phyloP scores from a whole-genome alignment of 2,888 invertebrate species.

The Cheilosia urbana region DNA sequence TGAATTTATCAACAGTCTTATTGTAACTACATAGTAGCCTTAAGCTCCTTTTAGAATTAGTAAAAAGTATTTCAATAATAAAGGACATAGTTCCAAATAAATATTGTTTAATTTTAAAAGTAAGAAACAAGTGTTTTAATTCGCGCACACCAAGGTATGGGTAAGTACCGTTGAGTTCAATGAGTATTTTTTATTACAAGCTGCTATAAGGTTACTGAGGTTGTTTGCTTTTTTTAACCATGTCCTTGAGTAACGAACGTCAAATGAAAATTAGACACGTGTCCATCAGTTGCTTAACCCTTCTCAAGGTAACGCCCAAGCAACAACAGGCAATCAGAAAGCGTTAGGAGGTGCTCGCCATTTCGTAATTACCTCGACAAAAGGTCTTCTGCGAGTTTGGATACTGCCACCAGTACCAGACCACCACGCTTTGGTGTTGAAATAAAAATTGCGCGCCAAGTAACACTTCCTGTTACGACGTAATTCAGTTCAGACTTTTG shows the following conservation, averaged over 20 bases:
- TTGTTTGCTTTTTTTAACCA: neutral
- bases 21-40: too few species aligned
- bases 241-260: conserved; percentile 42
- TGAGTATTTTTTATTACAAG: neutral
- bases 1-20: too few species aligned
- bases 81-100: too few species aligned
- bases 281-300: conserved; percentile 84
- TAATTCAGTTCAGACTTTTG: conserved; percentile 83
- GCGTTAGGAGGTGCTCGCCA: conserved; percentile 26
- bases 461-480: conserved; percentile 83
- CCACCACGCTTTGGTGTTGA: conserved; percentile 37
- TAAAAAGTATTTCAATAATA: too few species aligned
- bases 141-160: too few species aligned
- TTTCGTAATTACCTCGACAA: conserved; percentile 14
- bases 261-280: conserved; percentile 80
- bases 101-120: too few species aligned
- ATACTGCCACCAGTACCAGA: too few species aligned
- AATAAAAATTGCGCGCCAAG: conserved; percentile 48
- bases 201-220: neutral
- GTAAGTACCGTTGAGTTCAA: too few species aligned
- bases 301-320: conserved; percentile 84
- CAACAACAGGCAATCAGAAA: conserved; percentile 81
- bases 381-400: neutral
- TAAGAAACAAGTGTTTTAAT: too few species aligned
- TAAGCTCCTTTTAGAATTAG: too few species aligned